Base-by-base conservation (phyloP, 37 sponge, comb jelly and placozoan species). In the Tethya wilhelma region DNA sequence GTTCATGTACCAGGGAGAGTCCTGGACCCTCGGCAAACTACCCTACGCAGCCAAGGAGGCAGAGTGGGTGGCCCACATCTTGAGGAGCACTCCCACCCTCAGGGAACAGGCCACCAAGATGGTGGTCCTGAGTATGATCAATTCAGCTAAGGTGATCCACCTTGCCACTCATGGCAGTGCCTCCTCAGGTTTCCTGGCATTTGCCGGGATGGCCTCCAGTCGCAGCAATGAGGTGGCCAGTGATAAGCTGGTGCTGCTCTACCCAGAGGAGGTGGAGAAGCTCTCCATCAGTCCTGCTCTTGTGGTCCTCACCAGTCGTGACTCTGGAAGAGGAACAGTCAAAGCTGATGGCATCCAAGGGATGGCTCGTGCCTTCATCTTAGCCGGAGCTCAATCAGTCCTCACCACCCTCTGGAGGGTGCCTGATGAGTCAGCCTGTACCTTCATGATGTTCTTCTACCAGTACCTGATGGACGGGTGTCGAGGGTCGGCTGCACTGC, bases 391-490 rank as follows among this genome's bases (percentile, higher is more conserved):
- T 39, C 87, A 85, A 43, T 49, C 89, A 22, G 95, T 95, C 0
- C 67, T 95, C 11, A 90, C 92, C 20, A 74, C 89, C 37, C 80
- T 91, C 4, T 85, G 92, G 88, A 38, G 93, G 29, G 86, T 95
- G 6, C 95, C 92, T 0, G 95, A 95, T 75, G 85, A 91, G 66
- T 76, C 78, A 73, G 89, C 95, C 23, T 44, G 71, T 20, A 69
- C 72, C 55, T 91, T 95, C 74, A 95, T 95, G 92, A 44, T 80
- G 46, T 91, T 87, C 62, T 91, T 95, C 86, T 95, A 95, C 82
- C 77, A 80, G 46, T 88, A 82, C 59, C 64, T 88, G 58, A 82
- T 81, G 63, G 87, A 89, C 62, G 95, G 92, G 1, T 62, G 64
- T 43, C 62, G 74, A 17, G 56, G 73, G 34, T 72, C 82, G 0